phyloP scores from a whole-genome alignment of 2,888 invertebrate genomes.

The Chrysina gloriosa region DNA sequence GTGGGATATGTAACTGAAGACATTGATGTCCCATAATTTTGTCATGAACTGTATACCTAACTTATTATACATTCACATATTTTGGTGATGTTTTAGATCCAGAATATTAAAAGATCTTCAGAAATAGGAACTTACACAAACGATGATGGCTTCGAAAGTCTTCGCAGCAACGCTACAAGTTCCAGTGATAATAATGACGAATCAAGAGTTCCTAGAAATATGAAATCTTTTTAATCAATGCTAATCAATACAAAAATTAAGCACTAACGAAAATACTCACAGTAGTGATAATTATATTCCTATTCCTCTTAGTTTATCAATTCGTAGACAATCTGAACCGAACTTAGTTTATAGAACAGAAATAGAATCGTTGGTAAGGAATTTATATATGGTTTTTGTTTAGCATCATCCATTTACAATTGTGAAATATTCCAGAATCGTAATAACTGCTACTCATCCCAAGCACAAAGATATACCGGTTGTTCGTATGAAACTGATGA shows the following conservation, averaged over 20 bases:
- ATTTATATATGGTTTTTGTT: not conserved
- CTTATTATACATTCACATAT: too few species aligned
- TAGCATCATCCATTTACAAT: not conserved
- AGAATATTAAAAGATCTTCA: not conserved
- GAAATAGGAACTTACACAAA: slow-evolving; percentile 20
- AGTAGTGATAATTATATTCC: not conserved
- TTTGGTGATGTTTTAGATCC: slow-evolving; percentile 4
- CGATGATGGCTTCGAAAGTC: slow-evolving; percentile 88
- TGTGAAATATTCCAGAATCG: not conserved
- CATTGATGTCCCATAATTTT: too few species aligned
- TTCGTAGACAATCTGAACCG: slow-evolving; percentile 36
- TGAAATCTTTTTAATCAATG: not conserved
- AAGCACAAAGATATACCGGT: not conserved
- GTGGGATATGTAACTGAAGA: too few species aligned
- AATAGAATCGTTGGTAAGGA: slow-evolving; percentile 33
- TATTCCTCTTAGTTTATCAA: slow-evolving; percentile 5
- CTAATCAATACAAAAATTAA: not conserved
- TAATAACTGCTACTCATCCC: not conserved
- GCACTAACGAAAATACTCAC: not conserved
- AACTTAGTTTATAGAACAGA: slow-evolving; percentile 36
- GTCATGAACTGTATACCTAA: too few species aligned
- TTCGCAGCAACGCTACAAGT: slow-evolving; percentile 84
- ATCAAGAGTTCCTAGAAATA: slow-evolving; percentile 21
- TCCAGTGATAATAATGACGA: slow-evolving; percentile 57
- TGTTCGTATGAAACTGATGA: slow-evolving; percentile 36